phyloP scores from a whole-genome alignment of 2,797 vertebrate genomes.

The Rhyacichthys aspro region DNA sequence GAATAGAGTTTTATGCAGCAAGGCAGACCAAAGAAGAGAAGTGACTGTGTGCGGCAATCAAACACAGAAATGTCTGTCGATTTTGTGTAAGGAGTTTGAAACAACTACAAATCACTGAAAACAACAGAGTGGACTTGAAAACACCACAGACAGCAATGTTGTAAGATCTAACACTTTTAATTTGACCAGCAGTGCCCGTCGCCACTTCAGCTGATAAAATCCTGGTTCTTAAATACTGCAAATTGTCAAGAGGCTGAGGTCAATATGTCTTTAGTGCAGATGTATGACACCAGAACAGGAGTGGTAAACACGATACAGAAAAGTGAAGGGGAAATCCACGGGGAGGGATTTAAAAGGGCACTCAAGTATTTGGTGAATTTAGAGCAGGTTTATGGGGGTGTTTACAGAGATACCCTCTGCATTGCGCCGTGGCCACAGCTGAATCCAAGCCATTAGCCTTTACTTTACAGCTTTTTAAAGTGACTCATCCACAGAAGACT shows the following conservation, averaged over 20 bases:
- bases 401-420: background rate
- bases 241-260: too few species aligned
- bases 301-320: background rate
- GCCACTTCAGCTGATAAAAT: slow-evolving; percentile 4
- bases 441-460: background rate
- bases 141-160: background rate
- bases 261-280: too few species aligned
- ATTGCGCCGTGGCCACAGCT: background rate
- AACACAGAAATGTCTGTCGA: too few species aligned
- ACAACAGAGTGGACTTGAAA: too few species aligned
- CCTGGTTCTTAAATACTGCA: background rate
- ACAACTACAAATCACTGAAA: too few species aligned
- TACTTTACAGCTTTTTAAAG: background rate
- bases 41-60: too few species aligned
- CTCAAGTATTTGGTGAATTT: background rate
- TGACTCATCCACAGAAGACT: background rate
- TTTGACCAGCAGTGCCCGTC: background rate
- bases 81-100: too few species aligned
- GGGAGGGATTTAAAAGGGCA: background rate
- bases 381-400: background rate
- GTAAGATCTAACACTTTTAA: background rate
- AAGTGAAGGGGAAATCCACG: background rate
- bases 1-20: too few species aligned
- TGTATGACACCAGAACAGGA: background rate
- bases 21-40: too few species aligned